phyloP scores from a whole-genome alignment of 2,113 vertebrate species.

The Procavia capensis region DNA sequence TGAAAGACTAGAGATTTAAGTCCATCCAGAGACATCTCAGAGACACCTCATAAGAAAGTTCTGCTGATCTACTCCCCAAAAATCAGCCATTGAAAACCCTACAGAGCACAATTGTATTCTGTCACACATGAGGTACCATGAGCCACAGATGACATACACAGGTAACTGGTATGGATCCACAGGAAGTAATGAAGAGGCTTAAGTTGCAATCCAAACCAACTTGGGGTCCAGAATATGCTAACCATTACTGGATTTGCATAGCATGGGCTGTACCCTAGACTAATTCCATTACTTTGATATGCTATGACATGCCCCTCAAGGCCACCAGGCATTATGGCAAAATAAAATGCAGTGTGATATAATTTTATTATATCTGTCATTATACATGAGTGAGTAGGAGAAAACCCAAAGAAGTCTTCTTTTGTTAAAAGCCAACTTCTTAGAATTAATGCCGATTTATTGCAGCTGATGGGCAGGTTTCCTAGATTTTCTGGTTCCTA shows the following conservation, averaged over 20 bases:
- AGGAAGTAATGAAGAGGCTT: not conserved
- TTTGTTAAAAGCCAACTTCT: conserved; percentile 25
- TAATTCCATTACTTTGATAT: not conserved
- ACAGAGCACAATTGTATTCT: not conserved
- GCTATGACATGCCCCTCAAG: not conserved
- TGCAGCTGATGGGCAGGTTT: not conserved
- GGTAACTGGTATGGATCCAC: not conserved
- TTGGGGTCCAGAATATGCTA: not conserved
- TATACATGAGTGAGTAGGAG: not conserved
- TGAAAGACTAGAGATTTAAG: not conserved
- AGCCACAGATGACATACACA: not conserved
- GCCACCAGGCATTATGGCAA: conserved; percentile 13
- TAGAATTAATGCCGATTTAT: conserved; percentile 56
- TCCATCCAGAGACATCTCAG: not conserved
- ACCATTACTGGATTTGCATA: not conserved
- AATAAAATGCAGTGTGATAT: conserved; percentile 9
- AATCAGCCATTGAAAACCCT: not conserved
- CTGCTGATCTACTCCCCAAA: not conserved
- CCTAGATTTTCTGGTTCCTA: not conserved
- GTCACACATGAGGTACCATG: not conserved
- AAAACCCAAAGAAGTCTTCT: conserved; percentile 44
- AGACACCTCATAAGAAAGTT: not conserved
- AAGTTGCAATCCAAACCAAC: not conserved
- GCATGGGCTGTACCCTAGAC: not conserved
- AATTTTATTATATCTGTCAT: not conserved